Conservation (phyloP, 2,888 invertebrate species). For the Melanophora roralis region DNA sequence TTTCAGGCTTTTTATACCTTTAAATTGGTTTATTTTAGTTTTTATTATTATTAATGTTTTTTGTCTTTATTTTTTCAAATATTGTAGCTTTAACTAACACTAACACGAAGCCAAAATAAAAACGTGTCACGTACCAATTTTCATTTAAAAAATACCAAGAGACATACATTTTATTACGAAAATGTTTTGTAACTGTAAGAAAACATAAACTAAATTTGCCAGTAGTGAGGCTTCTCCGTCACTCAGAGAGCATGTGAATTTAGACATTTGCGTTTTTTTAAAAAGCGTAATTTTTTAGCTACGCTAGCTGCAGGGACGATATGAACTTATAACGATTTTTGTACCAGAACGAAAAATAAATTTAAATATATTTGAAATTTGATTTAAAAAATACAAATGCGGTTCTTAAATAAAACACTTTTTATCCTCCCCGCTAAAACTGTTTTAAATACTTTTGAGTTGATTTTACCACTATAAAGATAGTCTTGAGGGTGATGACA, state of each 20-base stretch:
- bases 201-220: constrained; percentile 40
- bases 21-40: constrained; percentile 16
- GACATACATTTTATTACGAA: constrained; percentile 60
- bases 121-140: constrained; percentile 58
- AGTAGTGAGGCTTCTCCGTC: constrained; percentile 53
- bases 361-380: too few relatives aligned
- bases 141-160: constrained; percentile 52
- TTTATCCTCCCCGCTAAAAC: too few relatives aligned
- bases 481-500: too few relatives aligned
- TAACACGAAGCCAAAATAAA: constrained; percentile 3
- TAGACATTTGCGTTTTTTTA: constrained; percentile 19
- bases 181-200: constrained; percentile 38
- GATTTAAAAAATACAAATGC: too few relatives aligned
- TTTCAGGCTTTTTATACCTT: neutral
- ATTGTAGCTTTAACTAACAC: constrained; percentile 12
- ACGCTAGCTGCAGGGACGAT: neutral
- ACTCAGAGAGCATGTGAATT: constrained; percentile 7
- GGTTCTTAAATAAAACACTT: too few relatives aligned
- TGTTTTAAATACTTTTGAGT: too few relatives aligned
- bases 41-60: neutral
- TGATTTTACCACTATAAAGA: too few relatives aligned
- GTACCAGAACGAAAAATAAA: neutral
- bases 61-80: neutral
- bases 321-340: neutral
- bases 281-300: neutral